Percentiles rank a stretch among this genome's conserved stretches.
Conservation (phyloP, 1,140 invertebrate species). For the Macrocentrus cingulum region DNA sequence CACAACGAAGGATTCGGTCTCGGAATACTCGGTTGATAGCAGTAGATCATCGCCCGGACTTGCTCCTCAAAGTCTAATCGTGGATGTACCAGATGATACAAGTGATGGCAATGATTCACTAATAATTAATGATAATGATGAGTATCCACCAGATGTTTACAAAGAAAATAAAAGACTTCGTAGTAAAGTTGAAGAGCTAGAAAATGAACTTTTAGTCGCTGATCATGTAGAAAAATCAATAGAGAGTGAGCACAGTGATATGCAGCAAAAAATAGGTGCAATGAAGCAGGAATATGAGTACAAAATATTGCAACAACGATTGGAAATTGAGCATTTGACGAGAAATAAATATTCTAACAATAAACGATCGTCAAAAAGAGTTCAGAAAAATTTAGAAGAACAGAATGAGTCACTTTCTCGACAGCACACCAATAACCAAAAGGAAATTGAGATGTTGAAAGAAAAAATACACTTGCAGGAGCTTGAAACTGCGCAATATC, state of each 20-base stretch:
- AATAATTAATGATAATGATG: not conserved
- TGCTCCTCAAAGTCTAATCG: constrained; percentile 27
- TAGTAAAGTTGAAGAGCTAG: constrained; percentile 63
- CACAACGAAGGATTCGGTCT: constrained; percentile 40
- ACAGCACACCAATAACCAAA: constrained; percentile 48
- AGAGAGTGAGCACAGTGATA: constrained; percentile 44
- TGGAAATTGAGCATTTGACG: constrained; percentile 26
- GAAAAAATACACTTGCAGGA: constrained; percentile 46
- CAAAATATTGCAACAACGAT: constrained; percentile 24
- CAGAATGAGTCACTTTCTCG: constrained; percentile 40
- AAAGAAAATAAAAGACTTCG: constrained; percentile 53
- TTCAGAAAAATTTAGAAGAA: constrained; percentile 37
- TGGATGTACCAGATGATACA: constrained; percentile 18
- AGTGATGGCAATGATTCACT: constrained; percentile 3
- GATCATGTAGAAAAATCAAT: constrained; percentile 59
- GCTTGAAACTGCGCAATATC: constrained; percentile 42
- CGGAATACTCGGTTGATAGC: constrained; percentile 40
- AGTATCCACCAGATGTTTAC: constrained; percentile 22
- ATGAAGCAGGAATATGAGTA: constrained; percentile 24
- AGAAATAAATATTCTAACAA: constrained; percentile 22
- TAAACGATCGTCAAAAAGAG: constrained; percentile 26
- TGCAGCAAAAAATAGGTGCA: constrained; percentile 20
- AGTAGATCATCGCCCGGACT: constrained; percentile 37
- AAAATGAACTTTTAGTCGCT: constrained; percentile 62
- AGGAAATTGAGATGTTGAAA: constrained; percentile 44